These are phyloP conservation scores for Polypterus senegalus DNA, from an alignment of 2,113 vertebrate species.

Conservation along the genomic window DNA sequence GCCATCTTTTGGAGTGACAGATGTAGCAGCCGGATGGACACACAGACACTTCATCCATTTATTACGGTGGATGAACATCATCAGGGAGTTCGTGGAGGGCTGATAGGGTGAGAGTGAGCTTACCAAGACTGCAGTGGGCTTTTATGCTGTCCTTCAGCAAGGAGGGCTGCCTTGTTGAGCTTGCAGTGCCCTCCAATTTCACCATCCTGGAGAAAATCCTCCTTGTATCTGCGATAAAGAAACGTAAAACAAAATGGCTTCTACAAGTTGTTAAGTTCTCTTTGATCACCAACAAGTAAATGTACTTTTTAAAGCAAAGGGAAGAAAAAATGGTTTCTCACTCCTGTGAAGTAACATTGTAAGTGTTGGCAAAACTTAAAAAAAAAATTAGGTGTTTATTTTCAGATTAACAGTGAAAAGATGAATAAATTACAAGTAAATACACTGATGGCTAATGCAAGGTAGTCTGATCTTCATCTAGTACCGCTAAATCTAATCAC, in stretches of 20 bases:
- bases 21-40: too few species aligned
- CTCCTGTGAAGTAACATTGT: too few species aligned
- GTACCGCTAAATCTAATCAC: too few species aligned
- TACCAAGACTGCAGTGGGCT: slow-evolving; percentile 96
- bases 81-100: background rate
- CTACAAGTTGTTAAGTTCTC: background rate
- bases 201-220: slow-evolving; percentile 74
- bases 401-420: too few species aligned
- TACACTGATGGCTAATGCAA: too few species aligned
- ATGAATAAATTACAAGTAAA: too few species aligned
- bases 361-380: too few species aligned
- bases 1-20: too few species aligned
- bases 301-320: background rate
- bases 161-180: slow-evolving; percentile 47
- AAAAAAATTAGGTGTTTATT: background rate
- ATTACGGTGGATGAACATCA: background rate
- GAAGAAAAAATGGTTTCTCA: too few species aligned
- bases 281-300: background rate
- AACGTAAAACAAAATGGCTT: background rate
- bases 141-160: slow-evolving; percentile 75
- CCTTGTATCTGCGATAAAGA: slow-evolving; percentile 51
- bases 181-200: slow-evolving; percentile 78
- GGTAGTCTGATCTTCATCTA: too few species aligned
- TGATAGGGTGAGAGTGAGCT: slow-evolving; percentile 21
- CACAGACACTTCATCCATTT: too few species aligned